Base-by-base conservation (phyloP, 1,140 invertebrate genomes). In the Cotesia typhae region DNA sequence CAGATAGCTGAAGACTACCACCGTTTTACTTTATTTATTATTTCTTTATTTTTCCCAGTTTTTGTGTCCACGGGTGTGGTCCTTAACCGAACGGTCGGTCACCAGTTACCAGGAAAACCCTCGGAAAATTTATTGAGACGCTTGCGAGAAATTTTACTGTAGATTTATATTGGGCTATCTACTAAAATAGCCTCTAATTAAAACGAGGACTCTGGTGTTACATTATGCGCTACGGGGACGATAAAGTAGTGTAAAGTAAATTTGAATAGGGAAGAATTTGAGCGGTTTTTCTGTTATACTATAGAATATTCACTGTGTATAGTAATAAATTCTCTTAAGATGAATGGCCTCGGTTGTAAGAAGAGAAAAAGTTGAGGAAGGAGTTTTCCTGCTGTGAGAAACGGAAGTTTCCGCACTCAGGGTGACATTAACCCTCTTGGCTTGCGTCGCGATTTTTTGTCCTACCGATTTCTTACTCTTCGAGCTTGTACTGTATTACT, bases 381-480 rank as follows among this genome's bases (percentile, higher is more conserved):
- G 51, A 57, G 10, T 38, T 65, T 38, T 55, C 70, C 61, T 20
- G 70, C 70, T 71, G 70, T 17, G 70, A 53, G 53, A 71, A 51
- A 52, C 70, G 61, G 52, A 55, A 71, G 35, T 64, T 53, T 64
- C 61, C 38, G 53, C 38, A 51, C 64, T 14, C 37, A 6, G 14
- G 36, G 7, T 47, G 52, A 72, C 64, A 72, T 72, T 72, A 72
- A 72, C 70, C 70, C 70, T 70, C 57, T 72, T 55, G 41, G 63
- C 70, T 71, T 65, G 53, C 51, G 51, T 71, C 70, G 70, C 70
- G 59, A 71, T 71, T 71, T 57, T 71, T 71, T 65, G 37, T 71
- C 38, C 47, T 65, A 71, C 70, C 70, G 61, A 71, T 71, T 71
- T 38, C 70, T 71, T 65, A 71, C 36, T 65, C 51, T 17, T 53